Base-by-base conservation (phyloP, 2,888 invertebrate genomes). In the Dioctria linearis region DNA sequence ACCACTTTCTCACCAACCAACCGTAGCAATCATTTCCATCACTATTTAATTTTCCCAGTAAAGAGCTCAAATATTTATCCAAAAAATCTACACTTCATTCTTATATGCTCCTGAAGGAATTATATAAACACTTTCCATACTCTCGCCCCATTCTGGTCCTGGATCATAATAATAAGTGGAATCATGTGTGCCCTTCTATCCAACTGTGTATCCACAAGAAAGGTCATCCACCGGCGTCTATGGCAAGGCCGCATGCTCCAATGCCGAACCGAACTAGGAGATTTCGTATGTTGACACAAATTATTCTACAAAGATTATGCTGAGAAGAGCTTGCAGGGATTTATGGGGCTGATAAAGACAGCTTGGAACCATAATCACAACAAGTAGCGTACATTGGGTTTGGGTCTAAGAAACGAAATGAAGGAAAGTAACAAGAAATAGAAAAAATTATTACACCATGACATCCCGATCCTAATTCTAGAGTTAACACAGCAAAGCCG, bases 211-310 rank as follows among this genome's bases (percentile, higher is more conserved):
- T 40, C 46, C 37, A 43, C 9, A 5, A 5, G 61, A 11, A 25
- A 11, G 9, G 37, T 11, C 25, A 25, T 25, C 25, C 25, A 25
- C 61, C 46, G 43, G 39, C 3, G 5, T 5, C 43, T 13, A 40
- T n/a, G 42, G 13, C 2, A 5, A 5, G 11, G 40, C 4, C 66
- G 11, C 42, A n/a, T 46, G 43, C 54, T 25, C 57, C 37, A 67
- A 51, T 51, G 57, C 51, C 43, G 71, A 42, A 71, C 25, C 61
- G 57, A 11, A 73, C 37, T 54, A 42, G 37, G 59, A 49, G 65
- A 66, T 67, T 39, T 76, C 61, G n/a, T n/a, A n/a, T 80, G 80
- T 81, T 79, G 81, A 81, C 81, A 80, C 66, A 81, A 81, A 80
- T 76, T 81, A 81, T 81, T 76, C 80, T 76, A 79, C 79, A 69